phyloP scores from a whole-genome alignment of 2,888 invertebrate genomes.

The Siphlonurus alternatus region DNA sequence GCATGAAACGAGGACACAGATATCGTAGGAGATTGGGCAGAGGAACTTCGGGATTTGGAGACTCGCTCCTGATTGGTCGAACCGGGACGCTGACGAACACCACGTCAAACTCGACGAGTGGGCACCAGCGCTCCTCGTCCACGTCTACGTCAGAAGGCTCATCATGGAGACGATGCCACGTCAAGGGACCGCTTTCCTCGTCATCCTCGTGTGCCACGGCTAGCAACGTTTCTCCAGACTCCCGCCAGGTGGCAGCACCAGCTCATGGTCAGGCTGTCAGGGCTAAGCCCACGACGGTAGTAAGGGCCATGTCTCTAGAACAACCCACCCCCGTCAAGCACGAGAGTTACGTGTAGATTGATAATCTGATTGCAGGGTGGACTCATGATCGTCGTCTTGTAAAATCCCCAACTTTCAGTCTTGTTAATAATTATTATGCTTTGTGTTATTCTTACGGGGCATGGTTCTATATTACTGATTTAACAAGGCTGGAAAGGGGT shows the following conservation, averaged over 20 bases:
- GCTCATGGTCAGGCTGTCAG: not conserved
- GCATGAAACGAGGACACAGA: constrained; percentile 20
- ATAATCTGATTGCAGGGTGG: no score
- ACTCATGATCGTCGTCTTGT: no score
- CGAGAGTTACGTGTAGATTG: not conserved
- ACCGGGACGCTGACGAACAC: not conserved
- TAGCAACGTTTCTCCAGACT: not conserved
- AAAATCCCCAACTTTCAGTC: no score
- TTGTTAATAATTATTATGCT: no score
- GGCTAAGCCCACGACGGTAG: not conserved
- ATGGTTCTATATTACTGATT: no score
- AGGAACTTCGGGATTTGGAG: not conserved
- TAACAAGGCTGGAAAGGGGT: no score
- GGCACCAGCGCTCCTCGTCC: not conserved
- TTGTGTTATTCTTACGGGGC: no score
- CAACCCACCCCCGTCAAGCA: not conserved
- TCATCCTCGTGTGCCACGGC: no score
- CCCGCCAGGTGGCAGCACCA: not conserved
- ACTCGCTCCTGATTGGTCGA: not conserved
- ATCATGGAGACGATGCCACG: not conserved
- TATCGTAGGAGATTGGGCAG: not conserved
- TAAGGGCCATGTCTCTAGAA: not conserved
- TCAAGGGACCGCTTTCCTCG: not conserved
- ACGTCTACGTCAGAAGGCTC: not conserved
- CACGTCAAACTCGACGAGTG: not conserved